phyloP scores from a whole-genome alignment of 2,113 vertebrate genomes.

The Chloroceryle aenea region DNA sequence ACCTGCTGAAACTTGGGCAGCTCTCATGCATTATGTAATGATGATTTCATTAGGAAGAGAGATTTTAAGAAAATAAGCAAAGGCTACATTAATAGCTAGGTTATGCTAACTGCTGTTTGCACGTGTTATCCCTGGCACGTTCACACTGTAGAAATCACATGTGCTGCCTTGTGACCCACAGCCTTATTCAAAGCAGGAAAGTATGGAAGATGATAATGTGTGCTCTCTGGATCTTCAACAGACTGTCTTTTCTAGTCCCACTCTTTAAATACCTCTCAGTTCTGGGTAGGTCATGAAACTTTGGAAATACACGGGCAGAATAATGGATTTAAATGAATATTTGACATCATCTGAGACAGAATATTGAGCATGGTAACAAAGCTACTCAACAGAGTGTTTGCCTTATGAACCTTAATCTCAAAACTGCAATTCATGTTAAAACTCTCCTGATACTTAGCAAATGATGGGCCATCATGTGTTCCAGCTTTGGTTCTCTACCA shows the following conservation, averaged over 20 bases:
- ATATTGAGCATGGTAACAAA: not conserved
- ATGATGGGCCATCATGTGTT: not conserved
- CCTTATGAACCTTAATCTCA: not conserved
- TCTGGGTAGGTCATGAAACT: not conserved
- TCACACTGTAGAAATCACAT: not conserved
- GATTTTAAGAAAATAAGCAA: constrained; percentile 16
- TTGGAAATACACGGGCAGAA: not conserved
- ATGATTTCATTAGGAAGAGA: not conserved
- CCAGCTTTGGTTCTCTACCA: not conserved
- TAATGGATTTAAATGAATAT: not conserved
- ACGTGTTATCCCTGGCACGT: not conserved
- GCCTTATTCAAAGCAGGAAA: not conserved
- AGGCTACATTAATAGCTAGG: not conserved
- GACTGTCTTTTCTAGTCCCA: not conserved
- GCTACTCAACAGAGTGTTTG: not conserved
- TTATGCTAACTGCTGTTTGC: not conserved
- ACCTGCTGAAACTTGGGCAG: not conserved
- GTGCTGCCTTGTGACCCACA: constrained; percentile 8
- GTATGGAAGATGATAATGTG: not conserved
- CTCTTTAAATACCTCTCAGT: not conserved
- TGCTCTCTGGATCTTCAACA: not conserved
- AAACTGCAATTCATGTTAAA: not conserved
- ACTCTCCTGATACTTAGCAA: not conserved
- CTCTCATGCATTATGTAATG: not conserved
- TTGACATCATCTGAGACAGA: not conserved